Evolutionary conservation across 2,888 invertebrate genomes (phyloP).

Genomic region (Pammene aurita): DNA sequence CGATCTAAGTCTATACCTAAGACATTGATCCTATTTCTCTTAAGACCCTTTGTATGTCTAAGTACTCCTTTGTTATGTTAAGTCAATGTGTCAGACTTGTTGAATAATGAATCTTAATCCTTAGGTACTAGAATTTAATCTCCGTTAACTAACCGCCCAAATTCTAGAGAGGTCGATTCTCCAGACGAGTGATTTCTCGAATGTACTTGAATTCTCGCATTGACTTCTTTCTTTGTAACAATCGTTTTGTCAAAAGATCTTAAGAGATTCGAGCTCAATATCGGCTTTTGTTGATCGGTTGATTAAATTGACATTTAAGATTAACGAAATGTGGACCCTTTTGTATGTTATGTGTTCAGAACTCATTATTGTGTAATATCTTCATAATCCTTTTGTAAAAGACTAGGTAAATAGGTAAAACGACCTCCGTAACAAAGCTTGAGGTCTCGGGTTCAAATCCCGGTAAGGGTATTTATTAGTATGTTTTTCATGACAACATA

Average conservation of each 20-base stretch:
- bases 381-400: too few species aligned
- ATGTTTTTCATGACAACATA: too few species aligned
- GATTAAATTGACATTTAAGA: conserved; percentile 25
- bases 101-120: conserved; percentile 38
- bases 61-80: conserved; percentile 40
- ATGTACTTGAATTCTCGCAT: conserved; percentile 36
- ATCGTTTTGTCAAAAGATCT: conserved; percentile 40
- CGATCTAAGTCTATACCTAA: conserved; percentile 26
- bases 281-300: conserved; percentile 29
- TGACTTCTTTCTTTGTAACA: conserved; percentile 40
- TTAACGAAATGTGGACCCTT: conserved; percentile 10
- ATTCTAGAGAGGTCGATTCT: conserved; percentile 34
- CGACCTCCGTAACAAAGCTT: too few species aligned
- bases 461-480: neutral
- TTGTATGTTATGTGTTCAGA: neutral
- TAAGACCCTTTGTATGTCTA: conserved; percentile 40
- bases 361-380: neutral
- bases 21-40: conserved; percentile 39
- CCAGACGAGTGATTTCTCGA: conserved; percentile 32
- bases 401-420: too few species aligned
- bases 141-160: conserved; percentile 27
- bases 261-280: conserved; percentile 26
- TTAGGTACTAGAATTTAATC: conserved; percentile 35
- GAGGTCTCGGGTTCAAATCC: too few species aligned
- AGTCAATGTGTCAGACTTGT: conserved; percentile 34